Conservation (phyloP, 2,113 vertebrate species). For the Toxotes jaculatrix region DNA sequence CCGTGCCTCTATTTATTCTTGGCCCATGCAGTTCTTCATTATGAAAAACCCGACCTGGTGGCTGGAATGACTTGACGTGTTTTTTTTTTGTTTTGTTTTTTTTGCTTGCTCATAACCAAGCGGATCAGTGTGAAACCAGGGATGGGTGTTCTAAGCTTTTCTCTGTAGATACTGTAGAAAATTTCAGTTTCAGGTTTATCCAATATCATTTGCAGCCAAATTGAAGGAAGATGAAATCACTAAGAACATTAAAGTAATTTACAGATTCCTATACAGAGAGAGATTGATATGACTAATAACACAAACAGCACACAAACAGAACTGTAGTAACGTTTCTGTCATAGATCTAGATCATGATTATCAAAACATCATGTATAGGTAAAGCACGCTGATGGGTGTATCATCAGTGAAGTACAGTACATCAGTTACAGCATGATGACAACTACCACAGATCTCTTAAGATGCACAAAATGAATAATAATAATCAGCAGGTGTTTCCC, state of each 20-base stretch:
- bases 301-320: neutral
- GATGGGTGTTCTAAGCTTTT: conserved; percentile 11
- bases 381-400: neutral
- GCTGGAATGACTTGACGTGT: neutral
- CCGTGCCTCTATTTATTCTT: conserved; percentile 6
- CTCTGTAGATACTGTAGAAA: neutral
- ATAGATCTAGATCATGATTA: neutral
- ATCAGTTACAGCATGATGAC: neutral
- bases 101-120: conserved; percentile 14
- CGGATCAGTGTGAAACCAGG: neutral
- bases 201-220: neutral
- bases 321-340: neutral
- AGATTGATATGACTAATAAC: neutral
- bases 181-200: neutral
- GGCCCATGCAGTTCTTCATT: neutral
- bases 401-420: neutral
- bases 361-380: neutral
- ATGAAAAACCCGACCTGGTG: conserved; percentile 24
- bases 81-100: neutral
- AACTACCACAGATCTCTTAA: neutral
- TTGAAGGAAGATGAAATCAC: neutral
- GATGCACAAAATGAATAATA: neutral
- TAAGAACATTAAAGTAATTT: neutral
- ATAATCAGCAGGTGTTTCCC: neutral
- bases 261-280: neutral